Evolutionary conservation across 2,888 invertebrate genomes (phyloP), one percentile per base, ranked within the genome.

Genomic region (Sisyra terminalis): DNA sequence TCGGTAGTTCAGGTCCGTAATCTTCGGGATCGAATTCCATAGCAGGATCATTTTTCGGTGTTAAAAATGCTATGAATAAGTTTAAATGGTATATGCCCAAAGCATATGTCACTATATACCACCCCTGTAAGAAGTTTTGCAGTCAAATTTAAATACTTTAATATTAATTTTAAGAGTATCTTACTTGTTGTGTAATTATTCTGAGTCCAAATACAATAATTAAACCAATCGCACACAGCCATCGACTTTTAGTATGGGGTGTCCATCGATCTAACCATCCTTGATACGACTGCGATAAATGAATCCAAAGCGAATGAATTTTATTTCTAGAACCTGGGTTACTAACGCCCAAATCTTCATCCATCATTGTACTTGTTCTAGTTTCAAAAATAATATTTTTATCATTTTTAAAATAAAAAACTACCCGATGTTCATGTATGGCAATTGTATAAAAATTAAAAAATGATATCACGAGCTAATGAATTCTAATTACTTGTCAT

Each of bases 51-150:
- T 97, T 94, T 74, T 96, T 97, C 57, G 98, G 98, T 57, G 98
- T 94, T 52, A 99, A 76, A 75, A 99, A 99, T 67, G 96, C 94
- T 71, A 99, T 94, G 70, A 99, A 96, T 63, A 98, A 73, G 70
- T 99, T 99, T 62, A 99, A 75, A 64, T 98, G 90, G 67, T 97
- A 99, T 60, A 99, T 99, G 54, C 97, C 97, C 63, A 99, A 70
- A 24, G 94, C 98, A 67, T 99, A 99, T 52, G 96, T 94, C 46
- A 99, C 82, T 55, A 99, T 98, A 64, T 98, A 98, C 94, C 97
- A 99, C 52, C 98, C 98, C 88, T 99, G 69, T 49, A 78, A 71
- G 49, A 46, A 39, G 48, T n/a, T n/a, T n/a, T n/a, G n/a, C n/a
- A n/a, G 45, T 37, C 42, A 45, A 31, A 39, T 43, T 46, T 44